phyloP scores from a whole-genome alignment of 64 coral and sea anemone genomes.

The Astreopora myriophthalma region DNA sequence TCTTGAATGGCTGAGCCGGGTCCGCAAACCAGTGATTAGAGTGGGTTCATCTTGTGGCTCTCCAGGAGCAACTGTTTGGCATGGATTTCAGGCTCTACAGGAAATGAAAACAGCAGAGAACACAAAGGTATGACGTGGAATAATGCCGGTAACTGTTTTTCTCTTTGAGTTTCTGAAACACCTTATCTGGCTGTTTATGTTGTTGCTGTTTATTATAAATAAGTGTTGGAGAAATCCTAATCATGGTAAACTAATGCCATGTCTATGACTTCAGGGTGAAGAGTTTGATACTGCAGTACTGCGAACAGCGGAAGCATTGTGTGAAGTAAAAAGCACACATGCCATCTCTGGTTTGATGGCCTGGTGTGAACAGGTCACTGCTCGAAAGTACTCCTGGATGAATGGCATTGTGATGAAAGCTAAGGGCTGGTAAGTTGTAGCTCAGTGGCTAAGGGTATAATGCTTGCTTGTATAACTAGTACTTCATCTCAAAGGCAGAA shows the following conservation, averaged over 20 bases:
- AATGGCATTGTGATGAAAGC: slow-evolving; percentile 86
- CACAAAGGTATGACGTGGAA: slow-evolving; percentile 75
- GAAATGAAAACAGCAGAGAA: slow-evolving; percentile 85
- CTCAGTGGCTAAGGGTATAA: neutral
- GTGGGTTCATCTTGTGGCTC: slow-evolving; percentile 75
- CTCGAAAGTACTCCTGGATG: slow-evolving; percentile 82
- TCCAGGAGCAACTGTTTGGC: slow-evolving; percentile 83
- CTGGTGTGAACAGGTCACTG: slow-evolving; percentile 82
- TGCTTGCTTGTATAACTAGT: no score
- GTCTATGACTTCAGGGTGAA: slow-evolving; percentile 61
- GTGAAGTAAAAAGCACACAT: slow-evolving; percentile 91
- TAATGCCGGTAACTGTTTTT: no score
- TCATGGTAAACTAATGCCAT: neutral
- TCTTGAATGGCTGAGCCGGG: slow-evolving; percentile 93
- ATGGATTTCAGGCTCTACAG: slow-evolving; percentile 84
- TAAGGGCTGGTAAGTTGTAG: slow-evolving; percentile 77
- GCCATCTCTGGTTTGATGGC: slow-evolving; percentile 82
- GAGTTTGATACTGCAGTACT: slow-evolving; percentile 83
- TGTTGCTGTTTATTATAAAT: neutral
- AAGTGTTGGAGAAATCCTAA: neutral
- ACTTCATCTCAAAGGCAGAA: no score
- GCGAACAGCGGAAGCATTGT: slow-evolving; percentile 85
- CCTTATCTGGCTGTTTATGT: neutral
- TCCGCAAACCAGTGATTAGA: slow-evolving; percentile 78
- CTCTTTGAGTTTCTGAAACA: no score